phyloP scores from a whole-genome alignment of 1,140 invertebrate genomes.

The Wasmannia auropunctata region DNA sequence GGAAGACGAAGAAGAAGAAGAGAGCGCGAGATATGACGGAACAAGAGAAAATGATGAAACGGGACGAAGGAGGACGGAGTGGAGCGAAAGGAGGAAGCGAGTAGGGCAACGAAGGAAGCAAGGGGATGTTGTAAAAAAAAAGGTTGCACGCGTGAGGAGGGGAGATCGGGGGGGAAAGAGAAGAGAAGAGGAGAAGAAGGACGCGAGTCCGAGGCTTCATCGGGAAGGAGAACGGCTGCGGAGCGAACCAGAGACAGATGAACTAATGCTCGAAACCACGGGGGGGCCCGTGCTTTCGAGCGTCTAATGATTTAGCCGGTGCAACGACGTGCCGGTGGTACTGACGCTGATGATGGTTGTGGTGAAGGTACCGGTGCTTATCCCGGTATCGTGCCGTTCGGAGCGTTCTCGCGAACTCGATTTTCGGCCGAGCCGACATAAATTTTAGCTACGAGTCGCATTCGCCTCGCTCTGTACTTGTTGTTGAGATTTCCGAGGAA shows the following conservation, averaged over 20 bases:
- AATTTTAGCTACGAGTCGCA: conserved; percentile 64
- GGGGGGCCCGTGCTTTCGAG: conserved; percentile 81
- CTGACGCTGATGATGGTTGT: conserved; percentile 63
- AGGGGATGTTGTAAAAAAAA: conserved; percentile 43
- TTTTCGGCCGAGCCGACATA: conserved; percentile 75
- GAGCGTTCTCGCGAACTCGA: conserved; percentile 77
- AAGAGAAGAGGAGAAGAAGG: conserved; percentile 28
- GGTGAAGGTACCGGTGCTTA: conserved; percentile 22
- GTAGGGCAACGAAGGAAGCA: conserved; percentile 36
- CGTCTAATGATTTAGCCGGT: conserved; percentile 83
- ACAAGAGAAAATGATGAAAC: conserved; percentile 51
- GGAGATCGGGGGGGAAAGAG: neutral
- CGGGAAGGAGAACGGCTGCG: conserved; percentile 73
- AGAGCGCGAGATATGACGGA: conserved; percentile 36
- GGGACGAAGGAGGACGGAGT: conserved; percentile 50
- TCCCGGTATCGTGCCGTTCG: conserved; percentile 47
- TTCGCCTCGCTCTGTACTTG: neutral
- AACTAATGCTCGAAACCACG: conserved; percentile 82
- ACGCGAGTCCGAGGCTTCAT: conserved; percentile 46
- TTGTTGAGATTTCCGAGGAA: conserved; percentile 18
- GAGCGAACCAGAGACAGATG: conserved; percentile 82
- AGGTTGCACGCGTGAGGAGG: conserved; percentile 51
- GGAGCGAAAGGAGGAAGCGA: conserved; percentile 56
- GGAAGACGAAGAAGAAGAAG: conserved; percentile 61
- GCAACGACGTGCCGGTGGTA: conserved; percentile 71